Conservation (phyloP, 2,888 invertebrate genomes). For the Lasioglossum villosulum region DNA sequence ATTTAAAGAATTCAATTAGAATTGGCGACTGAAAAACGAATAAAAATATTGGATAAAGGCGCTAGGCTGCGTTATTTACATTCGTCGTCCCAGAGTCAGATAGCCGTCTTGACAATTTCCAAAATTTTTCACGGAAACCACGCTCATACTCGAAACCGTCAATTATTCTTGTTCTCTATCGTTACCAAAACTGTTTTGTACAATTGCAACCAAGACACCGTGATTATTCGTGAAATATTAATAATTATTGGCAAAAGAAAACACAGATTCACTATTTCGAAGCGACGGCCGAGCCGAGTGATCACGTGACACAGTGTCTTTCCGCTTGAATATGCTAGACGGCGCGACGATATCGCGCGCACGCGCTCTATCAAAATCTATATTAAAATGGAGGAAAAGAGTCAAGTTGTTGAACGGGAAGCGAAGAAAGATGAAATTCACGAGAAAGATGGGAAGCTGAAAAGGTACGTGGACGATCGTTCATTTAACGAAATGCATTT, state of each 20-base stretch:
- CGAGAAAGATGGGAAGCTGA: conserved; percentile 84
- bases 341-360: conserved; percentile 55
- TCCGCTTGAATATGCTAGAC: conserved; percentile 36
- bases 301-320: conserved; percentile 46
- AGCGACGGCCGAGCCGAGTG: not conserved
- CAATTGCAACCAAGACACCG: not conserved
- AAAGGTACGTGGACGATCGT: conserved; percentile 82
- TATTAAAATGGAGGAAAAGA: conserved; percentile 85
- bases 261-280: conserved; percentile 8
- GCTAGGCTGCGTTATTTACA: not conserved
- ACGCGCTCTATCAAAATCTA: conserved; percentile 77
- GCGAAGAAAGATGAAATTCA: conserved; percentile 85
- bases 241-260: not conserved
- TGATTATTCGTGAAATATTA: not conserved
- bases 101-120: not conserved
- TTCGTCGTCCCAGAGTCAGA: not conserved
- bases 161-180: not conserved
- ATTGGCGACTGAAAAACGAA: not conserved
- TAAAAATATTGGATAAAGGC: not conserved
- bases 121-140: not conserved
- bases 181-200: not conserved
- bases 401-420: conserved; percentile 84
- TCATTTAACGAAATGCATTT: not conserved
- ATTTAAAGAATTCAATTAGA: not conserved
- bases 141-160: not conserved